Conservation (phyloP, 2,888 invertebrate species). For the Watsonalla cultraria region DNA sequence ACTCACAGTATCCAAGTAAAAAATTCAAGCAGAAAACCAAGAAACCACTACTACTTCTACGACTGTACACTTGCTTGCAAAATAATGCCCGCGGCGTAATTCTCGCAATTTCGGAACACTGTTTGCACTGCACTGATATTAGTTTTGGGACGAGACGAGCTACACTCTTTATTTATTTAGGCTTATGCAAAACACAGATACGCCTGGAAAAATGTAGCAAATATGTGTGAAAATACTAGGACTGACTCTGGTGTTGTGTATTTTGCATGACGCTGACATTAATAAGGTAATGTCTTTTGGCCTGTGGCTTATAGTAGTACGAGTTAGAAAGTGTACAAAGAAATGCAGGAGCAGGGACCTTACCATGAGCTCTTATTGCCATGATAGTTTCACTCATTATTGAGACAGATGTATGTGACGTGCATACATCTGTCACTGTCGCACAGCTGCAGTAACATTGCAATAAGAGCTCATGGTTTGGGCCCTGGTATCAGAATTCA, state of each 20-base stretch:
- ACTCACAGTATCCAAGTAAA: slow-evolving; percentile 20
- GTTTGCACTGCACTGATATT: slow-evolving; percentile 47
- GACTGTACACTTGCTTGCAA: slow-evolving; percentile 29
- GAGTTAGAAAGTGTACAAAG: no score
- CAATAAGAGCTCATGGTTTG: no score
- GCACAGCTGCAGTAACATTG: no score
- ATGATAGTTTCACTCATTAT: no score
- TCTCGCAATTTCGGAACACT: slow-evolving; percentile 40
- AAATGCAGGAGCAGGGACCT: no score
- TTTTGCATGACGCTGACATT: neutral
- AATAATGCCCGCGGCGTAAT: slow-evolving; percentile 35
- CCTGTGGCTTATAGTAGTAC: no score
- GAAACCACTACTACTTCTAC: slow-evolving; percentile 19
- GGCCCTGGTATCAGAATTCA: no score
- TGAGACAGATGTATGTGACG: no score
- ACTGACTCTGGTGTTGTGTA: neutral
- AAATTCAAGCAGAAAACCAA: slow-evolving; percentile 31
- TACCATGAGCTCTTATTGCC: no score
- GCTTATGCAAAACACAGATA: slow-evolving; percentile 21
- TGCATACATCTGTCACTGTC: no score
- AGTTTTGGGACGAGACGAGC: slow-evolving; percentile 37
- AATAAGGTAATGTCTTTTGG: no score
- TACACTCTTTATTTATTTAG: slow-evolving; percentile 38
- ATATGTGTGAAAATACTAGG: slow-evolving; percentile 7
- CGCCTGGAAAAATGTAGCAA: slow-evolving; percentile 25